phyloP scores from a whole-genome alignment of 2,113 vertebrate species.

The Aegotheles bennettii region DNA sequence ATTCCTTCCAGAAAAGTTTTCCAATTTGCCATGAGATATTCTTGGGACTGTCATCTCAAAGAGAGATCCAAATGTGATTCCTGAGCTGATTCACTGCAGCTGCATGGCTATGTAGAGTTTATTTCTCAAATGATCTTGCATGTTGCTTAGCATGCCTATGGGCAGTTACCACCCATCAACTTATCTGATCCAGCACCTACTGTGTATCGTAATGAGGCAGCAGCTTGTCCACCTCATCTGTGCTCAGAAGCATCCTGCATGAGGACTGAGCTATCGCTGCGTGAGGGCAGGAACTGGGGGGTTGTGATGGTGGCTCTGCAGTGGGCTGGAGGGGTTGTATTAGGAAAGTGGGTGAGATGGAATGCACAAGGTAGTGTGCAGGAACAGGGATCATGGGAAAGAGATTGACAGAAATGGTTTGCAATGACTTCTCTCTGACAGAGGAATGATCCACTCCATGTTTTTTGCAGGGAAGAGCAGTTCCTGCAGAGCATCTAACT shows the following conservation, averaged over 20 bases:
- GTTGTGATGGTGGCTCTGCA: background rate
- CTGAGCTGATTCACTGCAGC: background rate
- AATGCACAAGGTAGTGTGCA: background rate
- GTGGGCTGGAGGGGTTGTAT: background rate
- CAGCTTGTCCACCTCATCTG: background rate
- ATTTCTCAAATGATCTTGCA: background rate
- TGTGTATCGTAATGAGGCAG: background rate
- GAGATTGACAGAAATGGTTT: background rate
- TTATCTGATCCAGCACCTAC: background rate
- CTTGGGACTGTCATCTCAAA: background rate
- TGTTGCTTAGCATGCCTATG: background rate
- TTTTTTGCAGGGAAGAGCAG: background rate
- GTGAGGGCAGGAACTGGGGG: background rate
- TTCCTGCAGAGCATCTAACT: background rate
- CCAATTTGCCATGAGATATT: background rate
- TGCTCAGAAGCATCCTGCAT: background rate
- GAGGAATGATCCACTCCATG: fast-evolving
- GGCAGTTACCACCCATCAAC: background rate
- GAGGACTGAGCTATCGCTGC: background rate
- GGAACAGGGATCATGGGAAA: background rate
- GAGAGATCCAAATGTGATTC: background rate
- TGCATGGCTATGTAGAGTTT: background rate
- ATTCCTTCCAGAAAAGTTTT: background rate
- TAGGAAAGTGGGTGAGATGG: background rate
- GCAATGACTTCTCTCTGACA: background rate